A percentile compares a stretch with the other conserved stretches of the same genome.
These are phyloP conservation scores for Rhyacophila brunnea DNA, from an alignment of 1,140 invertebrate species.

Conservation along the genomic window DNA sequence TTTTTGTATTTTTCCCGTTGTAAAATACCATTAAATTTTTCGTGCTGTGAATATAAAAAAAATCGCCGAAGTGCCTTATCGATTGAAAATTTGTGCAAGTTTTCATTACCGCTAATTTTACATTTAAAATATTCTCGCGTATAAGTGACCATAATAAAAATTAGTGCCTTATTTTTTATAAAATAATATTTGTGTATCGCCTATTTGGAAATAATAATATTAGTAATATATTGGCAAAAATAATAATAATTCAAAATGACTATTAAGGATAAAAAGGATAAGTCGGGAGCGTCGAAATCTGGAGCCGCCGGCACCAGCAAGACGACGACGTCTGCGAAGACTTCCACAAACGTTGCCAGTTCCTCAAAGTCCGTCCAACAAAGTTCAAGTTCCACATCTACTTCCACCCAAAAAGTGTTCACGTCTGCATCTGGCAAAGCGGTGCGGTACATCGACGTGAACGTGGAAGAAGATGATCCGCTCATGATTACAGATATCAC, in stretches of 20 bases:
- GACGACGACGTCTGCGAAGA: conserved; percentile 2
- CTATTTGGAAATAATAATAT: neutral
- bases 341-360: conserved; percentile 8
- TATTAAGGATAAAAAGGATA: conserved; percentile 31
- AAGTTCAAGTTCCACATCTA: conserved; percentile 38
- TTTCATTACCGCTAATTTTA: too few species aligned
- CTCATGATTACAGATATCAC: conserved; percentile 54
- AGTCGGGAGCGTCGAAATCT: conserved; percentile 5
- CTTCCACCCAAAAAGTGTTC: conserved; percentile 46
- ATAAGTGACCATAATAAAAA: conserved; percentile 5
- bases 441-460: conserved; percentile 52
- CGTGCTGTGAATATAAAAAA: neutral
- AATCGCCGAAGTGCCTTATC: neutral
- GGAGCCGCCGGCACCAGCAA: conserved; percentile 17
- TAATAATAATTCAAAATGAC: conserved; percentile 28
- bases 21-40: neutral
- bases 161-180: conserved; percentile 24
- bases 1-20: conserved; percentile 16
- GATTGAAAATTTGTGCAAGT: too few species aligned
- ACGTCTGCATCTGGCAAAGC: conserved; percentile 50
- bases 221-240: neutral
- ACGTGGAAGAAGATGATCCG: conserved; percentile 54
- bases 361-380: conserved; percentile 12
- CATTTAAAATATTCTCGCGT: neutral
- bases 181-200: neutral